A percentile compares a stretch with the other conserved stretches of the same genome.
Evolutionary conservation across 1,140 invertebrate genomes (phyloP).

Genomic region (Pseudoatta argentina): DNA sequence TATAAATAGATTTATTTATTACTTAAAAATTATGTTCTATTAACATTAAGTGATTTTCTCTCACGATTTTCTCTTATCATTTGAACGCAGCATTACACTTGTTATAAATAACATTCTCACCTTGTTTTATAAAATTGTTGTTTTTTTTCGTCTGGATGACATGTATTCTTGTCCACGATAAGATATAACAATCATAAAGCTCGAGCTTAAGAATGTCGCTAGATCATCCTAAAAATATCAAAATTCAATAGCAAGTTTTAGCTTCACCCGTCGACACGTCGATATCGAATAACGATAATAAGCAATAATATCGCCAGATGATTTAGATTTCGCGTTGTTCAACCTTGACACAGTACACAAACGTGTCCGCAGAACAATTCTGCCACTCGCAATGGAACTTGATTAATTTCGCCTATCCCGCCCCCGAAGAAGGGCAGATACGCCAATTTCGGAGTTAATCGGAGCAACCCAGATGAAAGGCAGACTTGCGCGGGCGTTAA

Average conservation of each 20-base stretch:
- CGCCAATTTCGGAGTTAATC: not conserved
- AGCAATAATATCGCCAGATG: not conserved
- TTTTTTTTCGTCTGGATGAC: constrained; percentile 4
- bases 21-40: not conserved
- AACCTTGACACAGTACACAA: constrained; percentile 68
- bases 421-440: not conserved
- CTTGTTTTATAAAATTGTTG: not conserved
- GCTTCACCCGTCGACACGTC: not conserved
- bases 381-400: not conserved
- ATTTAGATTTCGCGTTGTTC: constrained; percentile 55
- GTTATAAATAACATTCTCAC: not conserved
- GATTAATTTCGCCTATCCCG: not conserved
- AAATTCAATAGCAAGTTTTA: constrained; percentile 13
- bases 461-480: not conserved
- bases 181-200: not conserved
- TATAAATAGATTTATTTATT: not conserved
- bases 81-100: not conserved
- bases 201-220: not conserved
- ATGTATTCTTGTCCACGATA: not conserved
- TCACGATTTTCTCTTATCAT: not conserved
- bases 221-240: constrained; percentile 52
- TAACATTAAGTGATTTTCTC: not conserved
- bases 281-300: constrained; percentile 5
- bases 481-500: constrained; percentile 37
- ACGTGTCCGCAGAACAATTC: not conserved